phyloP scores from a whole-genome alignment of 1,140 invertebrate genomes.

The Diploscapter pachys region DNA sequence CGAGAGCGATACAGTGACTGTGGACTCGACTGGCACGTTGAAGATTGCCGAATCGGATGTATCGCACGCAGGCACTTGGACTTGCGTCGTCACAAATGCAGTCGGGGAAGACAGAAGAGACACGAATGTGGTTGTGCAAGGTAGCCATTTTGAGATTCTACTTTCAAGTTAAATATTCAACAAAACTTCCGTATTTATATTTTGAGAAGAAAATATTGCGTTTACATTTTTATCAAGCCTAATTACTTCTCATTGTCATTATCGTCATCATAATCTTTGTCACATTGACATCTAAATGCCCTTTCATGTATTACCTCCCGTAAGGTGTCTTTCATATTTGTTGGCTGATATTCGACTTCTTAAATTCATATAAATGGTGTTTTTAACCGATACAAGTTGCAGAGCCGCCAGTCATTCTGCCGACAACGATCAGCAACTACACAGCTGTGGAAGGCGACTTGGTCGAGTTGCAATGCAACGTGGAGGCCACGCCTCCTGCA shows the following conservation, averaged over 20 bases:
- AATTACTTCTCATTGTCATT: too few relatives aligned
- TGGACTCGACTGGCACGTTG: conserved; percentile 37
- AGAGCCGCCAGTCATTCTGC: conserved; percentile 39
- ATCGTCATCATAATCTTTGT: too few relatives aligned
- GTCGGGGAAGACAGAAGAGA: conserved; percentile 69
- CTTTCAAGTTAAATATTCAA: background rate
- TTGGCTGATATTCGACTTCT: too few relatives aligned
- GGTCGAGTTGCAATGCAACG: conserved; percentile 35
- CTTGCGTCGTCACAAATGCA: conserved; percentile 75
- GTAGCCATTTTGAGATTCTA: background rate
- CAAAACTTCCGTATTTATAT: background rate
- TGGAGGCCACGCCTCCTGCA: conserved; percentile 32
- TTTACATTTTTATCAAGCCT: too few relatives aligned
- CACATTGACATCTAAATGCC: background rate
- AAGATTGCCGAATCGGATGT: conserved; percentile 32
- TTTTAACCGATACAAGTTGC: conserved; percentile 6
- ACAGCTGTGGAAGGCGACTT: conserved; percentile 33
- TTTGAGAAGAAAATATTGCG: too few relatives aligned
- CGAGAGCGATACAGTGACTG: background rate
- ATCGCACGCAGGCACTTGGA: conserved; percentile 71
- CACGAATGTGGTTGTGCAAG: conserved; percentile 63
- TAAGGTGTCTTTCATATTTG: too few relatives aligned
- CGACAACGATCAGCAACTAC: conserved; percentile 30
- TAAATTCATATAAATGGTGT: too few relatives aligned
- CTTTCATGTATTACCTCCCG: background rate